phyloP scores from a whole-genome alignment of 2,888 invertebrate species.

The Hymenopus coronatus region DNA sequence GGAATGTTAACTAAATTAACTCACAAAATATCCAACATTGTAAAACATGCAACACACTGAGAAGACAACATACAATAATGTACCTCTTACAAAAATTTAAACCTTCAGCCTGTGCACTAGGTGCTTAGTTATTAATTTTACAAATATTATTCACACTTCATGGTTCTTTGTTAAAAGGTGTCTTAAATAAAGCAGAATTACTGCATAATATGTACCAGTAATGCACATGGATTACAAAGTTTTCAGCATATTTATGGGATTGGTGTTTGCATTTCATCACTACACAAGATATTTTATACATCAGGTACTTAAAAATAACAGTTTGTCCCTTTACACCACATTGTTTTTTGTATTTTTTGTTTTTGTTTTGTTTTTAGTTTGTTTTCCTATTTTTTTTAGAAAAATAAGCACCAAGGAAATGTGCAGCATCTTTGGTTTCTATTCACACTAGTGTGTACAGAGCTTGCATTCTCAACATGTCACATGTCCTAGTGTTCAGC shows the following conservation, averaged over 20 bases:
- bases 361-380: slow-evolving; percentile 2
- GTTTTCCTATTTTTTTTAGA: slow-evolving; percentile 19
- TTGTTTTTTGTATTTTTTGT: not conserved
- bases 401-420: slow-evolving; percentile 30
- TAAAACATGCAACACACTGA: slow-evolving; percentile 16
- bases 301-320: slow-evolving; percentile 31
- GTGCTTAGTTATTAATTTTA: slow-evolving; percentile 7
- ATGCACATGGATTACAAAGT: not conserved
- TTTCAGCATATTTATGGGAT: not conserved
- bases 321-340: not conserved
- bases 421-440: slow-evolving; percentile 27
- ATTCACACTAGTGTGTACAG: slow-evolving; percentile 5
- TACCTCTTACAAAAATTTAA: not conserved
- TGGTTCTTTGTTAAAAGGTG: not conserved
- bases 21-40: slow-evolving; percentile 16
- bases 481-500: not conserved
- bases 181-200: slow-evolving; percentile 22
- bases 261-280: slow-evolving; percentile 19
- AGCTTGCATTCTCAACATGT: not conserved
- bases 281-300: slow-evolving; percentile 22
- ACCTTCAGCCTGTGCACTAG: slow-evolving; percentile 4
- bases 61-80: slow-evolving; percentile 19
- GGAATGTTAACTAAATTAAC: slow-evolving; percentile 21
- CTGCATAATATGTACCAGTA: slow-evolving; percentile 1
- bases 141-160: slow-evolving; percentile 20